These are phyloP conservation scores for Athalia rosae DNA, from an alignment of 2,888 invertebrate species.

Conservation along the genomic window DNA sequence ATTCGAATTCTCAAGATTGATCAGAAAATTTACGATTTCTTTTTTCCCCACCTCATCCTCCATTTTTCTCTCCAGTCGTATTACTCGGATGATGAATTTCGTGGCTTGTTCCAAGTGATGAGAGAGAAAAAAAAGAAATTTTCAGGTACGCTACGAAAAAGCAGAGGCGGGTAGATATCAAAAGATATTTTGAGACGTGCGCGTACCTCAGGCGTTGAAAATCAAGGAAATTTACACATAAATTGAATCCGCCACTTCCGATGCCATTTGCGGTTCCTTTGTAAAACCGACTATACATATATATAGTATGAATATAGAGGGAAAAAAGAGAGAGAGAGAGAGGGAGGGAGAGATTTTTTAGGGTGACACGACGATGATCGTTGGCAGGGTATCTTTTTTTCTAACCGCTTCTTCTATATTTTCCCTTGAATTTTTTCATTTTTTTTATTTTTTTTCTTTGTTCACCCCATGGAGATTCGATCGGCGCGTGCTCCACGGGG, in stretches of 20 bases:
- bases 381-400: conserved; percentile 12
- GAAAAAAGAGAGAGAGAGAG: no score
- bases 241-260: conserved; percentile 36
- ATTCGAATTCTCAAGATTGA: no score
- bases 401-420: neutral
- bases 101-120: no score
- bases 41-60: no score
- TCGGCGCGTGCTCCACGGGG: conserved; percentile 11
- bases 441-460: neutral
- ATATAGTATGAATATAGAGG: no score
- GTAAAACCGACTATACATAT: neutral
- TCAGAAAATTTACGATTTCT: no score
- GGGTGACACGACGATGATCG: neutral
- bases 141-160: no score
- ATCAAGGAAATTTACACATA: conserved; percentile 38
- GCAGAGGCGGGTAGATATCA: no score
- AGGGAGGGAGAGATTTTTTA: no score
- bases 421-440: neutral
- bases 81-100: no score
- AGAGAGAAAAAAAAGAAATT: no score
- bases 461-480: conserved; percentile 14
- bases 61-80: no score
- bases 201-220: neutral
- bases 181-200: neutral
- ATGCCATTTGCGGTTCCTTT: conserved; percentile 41